Conservation (phyloP, 1,140 invertebrate species). For the Sycophaga agraensis region DNA sequence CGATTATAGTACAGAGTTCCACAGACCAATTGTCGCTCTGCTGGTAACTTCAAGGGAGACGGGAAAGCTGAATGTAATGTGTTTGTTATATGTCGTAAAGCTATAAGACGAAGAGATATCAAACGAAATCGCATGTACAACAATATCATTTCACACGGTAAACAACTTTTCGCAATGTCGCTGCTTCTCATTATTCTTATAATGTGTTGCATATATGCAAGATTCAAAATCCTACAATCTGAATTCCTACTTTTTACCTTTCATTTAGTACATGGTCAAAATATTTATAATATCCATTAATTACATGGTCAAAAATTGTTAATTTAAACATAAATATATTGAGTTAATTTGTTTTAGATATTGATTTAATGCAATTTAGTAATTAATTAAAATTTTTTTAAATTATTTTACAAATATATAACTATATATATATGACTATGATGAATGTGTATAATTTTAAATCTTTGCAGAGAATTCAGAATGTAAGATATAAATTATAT, state of each 20-base stretch:
- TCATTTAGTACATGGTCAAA: no score
- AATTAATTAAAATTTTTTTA: no score
- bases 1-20: constrained; percentile 9
- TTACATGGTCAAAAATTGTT: no score
- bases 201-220: background rate
- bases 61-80: constrained; percentile 30
- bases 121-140: constrained; percentile 18
- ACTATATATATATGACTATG: no score
- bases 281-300: no score
- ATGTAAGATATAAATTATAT: constrained; percentile 13
- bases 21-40: constrained; percentile 20
- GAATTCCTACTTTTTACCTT: no score
- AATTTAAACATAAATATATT: no score
- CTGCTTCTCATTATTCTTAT: constrained; percentile 24
- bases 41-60: constrained; percentile 5
- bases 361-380: no score
- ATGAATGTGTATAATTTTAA: background rate
- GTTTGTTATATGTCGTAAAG: constrained; percentile 30
- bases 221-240: background rate
- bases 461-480: constrained; percentile 15
- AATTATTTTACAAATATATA: no score
- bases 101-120: constrained; percentile 8
- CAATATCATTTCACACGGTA: background rate
- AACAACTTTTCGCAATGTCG: constrained; percentile 7
- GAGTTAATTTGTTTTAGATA: no score